Evolutionary conservation across 2,888 invertebrate genomes (phyloP), one percentile per base, ranked within the genome.

Genomic region (Cheilosia grossa): DNA sequence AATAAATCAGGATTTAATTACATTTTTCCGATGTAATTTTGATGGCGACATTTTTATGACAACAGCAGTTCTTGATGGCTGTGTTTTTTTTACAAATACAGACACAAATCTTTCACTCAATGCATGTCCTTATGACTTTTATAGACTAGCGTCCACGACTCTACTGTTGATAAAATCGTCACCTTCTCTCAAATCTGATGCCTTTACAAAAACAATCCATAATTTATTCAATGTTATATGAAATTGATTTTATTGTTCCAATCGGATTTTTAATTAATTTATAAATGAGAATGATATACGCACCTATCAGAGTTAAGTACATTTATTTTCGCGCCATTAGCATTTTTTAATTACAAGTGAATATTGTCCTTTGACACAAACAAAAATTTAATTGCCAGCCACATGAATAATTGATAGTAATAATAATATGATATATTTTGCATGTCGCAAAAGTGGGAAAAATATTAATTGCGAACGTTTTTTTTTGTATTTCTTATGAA

Each of bases 1-100:
- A 80, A 80, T 85, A 85, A 77, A 85, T 85, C 85, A 85, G 80
- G 80, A 77, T 80, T 85, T 85, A 85, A 85, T 85, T 85, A 81
- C 75, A 80, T 24, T 81, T 85, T 77, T 40, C 63, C 75, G 61
- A 67, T 85, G 80, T 80, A 80, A 85, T 85, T 75, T 85, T 67
- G 80, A 24, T 56, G 85, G 66, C 80, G 85, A 85, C 85, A 85
- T 81, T 85, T 80, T 85, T 85, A 85, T 73, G 80, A 85, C 75
- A 79, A 70, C 74, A 74, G 6, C 47, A 13, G 4, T 37, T 0
- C 13, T 37, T 37, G 10, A 13, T 37, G 4, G 37, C 13, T 0
- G 37, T 37, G 9, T 7, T 30, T 9, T 9, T 30, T 27, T 27
- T 6, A 7, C 0, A 2, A 0, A 27, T 27, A 27, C 24, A 24